Evolutionary conservation across 2,797 vertebrate species (phyloP).

Genomic region (Ispidina lecontei): DNA sequence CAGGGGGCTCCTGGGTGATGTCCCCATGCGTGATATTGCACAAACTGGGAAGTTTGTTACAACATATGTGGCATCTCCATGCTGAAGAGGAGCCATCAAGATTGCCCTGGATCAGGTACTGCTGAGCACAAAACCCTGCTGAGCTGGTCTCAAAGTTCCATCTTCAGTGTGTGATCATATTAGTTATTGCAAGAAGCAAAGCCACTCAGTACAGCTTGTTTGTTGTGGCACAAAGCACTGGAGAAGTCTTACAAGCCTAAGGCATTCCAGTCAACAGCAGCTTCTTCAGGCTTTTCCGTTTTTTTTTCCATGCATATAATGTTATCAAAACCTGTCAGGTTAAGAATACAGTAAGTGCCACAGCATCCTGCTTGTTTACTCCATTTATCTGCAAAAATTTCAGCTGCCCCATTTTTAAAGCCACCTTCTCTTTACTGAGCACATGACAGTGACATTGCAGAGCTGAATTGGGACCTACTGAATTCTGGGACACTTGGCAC

Average conservation of each 20-base stretch:
- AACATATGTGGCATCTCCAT: background rate
- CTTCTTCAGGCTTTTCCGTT: background rate
- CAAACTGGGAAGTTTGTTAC: background rate
- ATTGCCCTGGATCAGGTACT: background rate
- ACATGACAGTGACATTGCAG: background rate
- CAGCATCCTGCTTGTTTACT: background rate
- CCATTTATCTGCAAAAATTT: background rate
- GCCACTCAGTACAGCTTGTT: background rate
- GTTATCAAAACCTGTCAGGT: background rate
- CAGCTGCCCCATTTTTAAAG: background rate
- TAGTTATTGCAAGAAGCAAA: background rate
- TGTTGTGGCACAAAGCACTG: background rate
- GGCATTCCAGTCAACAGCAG: background rate
- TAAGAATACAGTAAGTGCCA: background rate
- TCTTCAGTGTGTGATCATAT: background rate
- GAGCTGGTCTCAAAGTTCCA: background rate
- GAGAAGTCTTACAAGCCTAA: background rate
- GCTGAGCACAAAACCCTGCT: background rate
- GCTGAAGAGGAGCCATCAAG: background rate
- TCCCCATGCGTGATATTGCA: background rate
- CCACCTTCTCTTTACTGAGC: background rate
- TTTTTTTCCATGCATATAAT: background rate
- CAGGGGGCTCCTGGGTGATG: background rate
- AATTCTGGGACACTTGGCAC: conserved; percentile 27
- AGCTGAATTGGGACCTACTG: background rate